phyloP scores from a whole-genome alignment of 1,140 invertebrate species.

The Conus betulinus region DNA sequence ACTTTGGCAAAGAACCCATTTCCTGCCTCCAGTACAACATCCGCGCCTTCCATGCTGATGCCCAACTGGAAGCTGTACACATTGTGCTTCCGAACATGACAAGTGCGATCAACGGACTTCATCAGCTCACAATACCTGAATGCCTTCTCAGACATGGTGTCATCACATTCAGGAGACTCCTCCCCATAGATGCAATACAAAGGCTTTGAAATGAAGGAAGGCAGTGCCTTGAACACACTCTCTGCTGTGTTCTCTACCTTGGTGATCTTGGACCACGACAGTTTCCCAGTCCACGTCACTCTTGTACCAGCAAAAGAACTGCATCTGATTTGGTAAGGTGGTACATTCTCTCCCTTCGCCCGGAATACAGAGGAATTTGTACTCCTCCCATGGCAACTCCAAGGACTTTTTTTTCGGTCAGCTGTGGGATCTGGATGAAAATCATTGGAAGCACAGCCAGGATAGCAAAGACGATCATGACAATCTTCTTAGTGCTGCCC shows the following conservation, averaged over 20 bases:
- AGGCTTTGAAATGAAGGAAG: slow-evolving; percentile 59
- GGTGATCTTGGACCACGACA: slow-evolving; percentile 55
- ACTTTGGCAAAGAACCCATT: slow-evolving; percentile 56
- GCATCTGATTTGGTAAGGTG: slow-evolving; percentile 55
- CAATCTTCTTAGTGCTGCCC: slow-evolving; percentile 57
- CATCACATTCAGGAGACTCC: slow-evolving; percentile 55
- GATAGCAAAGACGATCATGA: slow-evolving; percentile 65
- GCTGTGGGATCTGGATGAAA: slow-evolving; percentile 59
- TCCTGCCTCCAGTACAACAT: slow-evolving; percentile 53
- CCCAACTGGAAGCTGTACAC: slow-evolving; percentile 55
- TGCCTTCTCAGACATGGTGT: slow-evolving; percentile 43
- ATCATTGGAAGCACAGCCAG: slow-evolving; percentile 63
- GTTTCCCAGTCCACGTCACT: slow-evolving; percentile 60
- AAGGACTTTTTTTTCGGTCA: slow-evolving; percentile 39
- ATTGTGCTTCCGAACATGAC: slow-evolving; percentile 57
- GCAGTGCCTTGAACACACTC: slow-evolving; percentile 59
- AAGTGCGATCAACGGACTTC: slow-evolving; percentile 52
- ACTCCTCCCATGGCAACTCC: slow-evolving; percentile 56
- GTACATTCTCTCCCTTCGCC: slow-evolving; percentile 33
- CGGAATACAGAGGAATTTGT: slow-evolving; percentile 47
- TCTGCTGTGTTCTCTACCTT: slow-evolving; percentile 63
- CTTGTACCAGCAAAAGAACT: slow-evolving; percentile 58
- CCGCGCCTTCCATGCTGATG: slow-evolving; percentile 29
- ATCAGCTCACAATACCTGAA: slow-evolving; percentile 57
- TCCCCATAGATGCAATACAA: slow-evolving; percentile 67